Conservation (phyloP, 2,113 vertebrate species). For the Phodopus roborovskii region DNA sequence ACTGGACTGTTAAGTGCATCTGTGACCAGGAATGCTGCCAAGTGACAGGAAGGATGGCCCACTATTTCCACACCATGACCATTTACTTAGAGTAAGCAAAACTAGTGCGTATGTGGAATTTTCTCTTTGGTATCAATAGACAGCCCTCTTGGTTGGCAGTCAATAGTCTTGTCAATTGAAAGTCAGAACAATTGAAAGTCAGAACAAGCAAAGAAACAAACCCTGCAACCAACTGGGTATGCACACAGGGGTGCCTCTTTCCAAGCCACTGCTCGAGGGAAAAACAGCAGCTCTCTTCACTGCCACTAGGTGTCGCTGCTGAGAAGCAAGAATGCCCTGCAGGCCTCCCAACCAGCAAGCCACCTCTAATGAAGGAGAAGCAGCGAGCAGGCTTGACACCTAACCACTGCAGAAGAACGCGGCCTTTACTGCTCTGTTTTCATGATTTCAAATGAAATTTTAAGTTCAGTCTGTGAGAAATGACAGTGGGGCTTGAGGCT, state of each 20-base stretch:
- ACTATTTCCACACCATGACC: background rate
- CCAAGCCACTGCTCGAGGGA: background rate
- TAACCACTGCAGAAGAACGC: background rate
- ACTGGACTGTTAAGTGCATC: background rate
- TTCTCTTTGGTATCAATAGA: conserved; percentile 8
- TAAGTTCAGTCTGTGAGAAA: background rate
- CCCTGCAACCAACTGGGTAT: background rate
- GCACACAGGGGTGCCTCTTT: background rate
- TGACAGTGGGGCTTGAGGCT: background rate
- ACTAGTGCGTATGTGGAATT: background rate
- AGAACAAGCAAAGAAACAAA: background rate
- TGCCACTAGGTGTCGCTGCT: conserved; percentile 56
- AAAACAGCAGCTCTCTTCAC: background rate
- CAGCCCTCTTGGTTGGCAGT: background rate
- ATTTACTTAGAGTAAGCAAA: conserved; percentile 11
- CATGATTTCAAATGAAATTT: background rate
- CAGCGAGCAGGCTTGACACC: fast-evolving
- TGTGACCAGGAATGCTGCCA: background rate
- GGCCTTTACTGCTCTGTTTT: background rate
- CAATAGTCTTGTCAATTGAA: conserved; percentile 38
- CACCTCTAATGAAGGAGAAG: background rate
- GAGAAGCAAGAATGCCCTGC: background rate
- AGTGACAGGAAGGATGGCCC: background rate
- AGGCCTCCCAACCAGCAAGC: fast-evolving
- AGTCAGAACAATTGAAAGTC: background rate